phyloP scores from a whole-genome alignment of 2,113 vertebrate genomes.

The Leuciscus idus region DNA sequence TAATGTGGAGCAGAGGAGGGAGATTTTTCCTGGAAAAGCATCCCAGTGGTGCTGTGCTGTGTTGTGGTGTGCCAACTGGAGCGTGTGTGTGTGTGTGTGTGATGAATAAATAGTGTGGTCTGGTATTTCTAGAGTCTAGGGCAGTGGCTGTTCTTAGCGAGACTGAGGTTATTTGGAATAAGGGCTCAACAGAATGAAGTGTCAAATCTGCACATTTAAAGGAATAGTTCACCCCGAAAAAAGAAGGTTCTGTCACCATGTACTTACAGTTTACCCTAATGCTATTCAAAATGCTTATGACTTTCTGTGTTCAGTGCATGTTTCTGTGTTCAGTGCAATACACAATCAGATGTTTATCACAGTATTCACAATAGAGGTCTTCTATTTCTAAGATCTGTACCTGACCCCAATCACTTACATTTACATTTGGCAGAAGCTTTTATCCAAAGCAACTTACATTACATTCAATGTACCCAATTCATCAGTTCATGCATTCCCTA shows the following conservation, averaged over 20 bases:
- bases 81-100: background rate
- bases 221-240: background rate
- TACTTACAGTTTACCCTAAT: background rate
- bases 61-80: slow-evolving; percentile 56
- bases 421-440: too few species aligned
- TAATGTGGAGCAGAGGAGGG: background rate
- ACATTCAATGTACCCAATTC: too few species aligned
- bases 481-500: too few species aligned
- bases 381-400: background rate
- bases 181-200: background rate
- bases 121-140: slow-evolving; percentile 35
- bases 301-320: background rate
- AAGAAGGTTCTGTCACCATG: background rate
- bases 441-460: too few species aligned
- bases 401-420: too few species aligned
- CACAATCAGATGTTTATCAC: background rate
- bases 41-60: slow-evolving; percentile 39
- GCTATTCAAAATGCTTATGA: background rate
- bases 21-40: slow-evolving; percentile 32
- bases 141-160: background rate
- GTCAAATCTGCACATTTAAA: background rate
- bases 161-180: background rate
- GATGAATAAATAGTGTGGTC: slow-evolving; percentile 14
- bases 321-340: background rate
- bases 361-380: background rate